Percentiles rank a stretch among this genome's conserved stretches.
These are phyloP conservation scores for Apaloderma vittatum DNA, from an alignment of 2,113 vertebrate species.

Conservation along the genomic window DNA sequence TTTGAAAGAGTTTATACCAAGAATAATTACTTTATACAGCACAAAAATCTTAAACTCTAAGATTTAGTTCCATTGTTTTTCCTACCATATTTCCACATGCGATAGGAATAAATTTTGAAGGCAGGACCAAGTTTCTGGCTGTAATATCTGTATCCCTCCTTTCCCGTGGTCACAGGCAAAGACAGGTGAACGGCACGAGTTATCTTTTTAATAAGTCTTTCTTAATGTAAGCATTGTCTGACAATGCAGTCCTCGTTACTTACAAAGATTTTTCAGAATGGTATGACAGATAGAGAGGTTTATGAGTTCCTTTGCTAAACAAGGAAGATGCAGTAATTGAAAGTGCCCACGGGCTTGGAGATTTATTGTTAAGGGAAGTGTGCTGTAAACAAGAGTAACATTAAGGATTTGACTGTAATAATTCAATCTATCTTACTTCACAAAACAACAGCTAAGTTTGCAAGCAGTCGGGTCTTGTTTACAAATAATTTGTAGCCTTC, in stretches of 20 bases:
- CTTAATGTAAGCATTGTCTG: not conserved
- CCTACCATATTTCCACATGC: not conserved
- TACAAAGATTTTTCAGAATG: not conserved
- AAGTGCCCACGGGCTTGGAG: slow-evolving; percentile 58
- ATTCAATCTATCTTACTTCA: slow-evolving; percentile 56
- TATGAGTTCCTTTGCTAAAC: slow-evolving; percentile 49
- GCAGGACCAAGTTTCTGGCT: not conserved
- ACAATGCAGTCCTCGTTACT: not conserved
- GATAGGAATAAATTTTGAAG: not conserved
- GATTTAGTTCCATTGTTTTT: not conserved
- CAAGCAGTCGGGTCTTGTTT: slow-evolving; percentile 26
- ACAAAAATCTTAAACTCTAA: not conserved
- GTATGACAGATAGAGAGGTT: slow-evolving; percentile 28
- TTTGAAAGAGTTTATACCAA: not conserved
- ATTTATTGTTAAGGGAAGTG: slow-evolving; percentile 61
- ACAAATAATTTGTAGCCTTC: slow-evolving; percentile 53
- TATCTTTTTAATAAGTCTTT: slow-evolving; percentile 1
- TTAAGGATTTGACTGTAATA: slow-evolving; percentile 55
- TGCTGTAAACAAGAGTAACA: slow-evolving; percentile 59
- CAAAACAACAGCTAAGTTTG: slow-evolving; percentile 3
- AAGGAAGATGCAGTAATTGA: slow-evolving; percentile 66
- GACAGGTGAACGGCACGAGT: not conserved
- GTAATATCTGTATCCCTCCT: not conserved
- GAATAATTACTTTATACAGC: not conserved
- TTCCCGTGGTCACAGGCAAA: not conserved